A percentile compares a stretch with the other conserved stretches of the same genome.
Conservation (phyloP, 2,888 invertebrate genomes). For the Cheilosia grossa region DNA sequence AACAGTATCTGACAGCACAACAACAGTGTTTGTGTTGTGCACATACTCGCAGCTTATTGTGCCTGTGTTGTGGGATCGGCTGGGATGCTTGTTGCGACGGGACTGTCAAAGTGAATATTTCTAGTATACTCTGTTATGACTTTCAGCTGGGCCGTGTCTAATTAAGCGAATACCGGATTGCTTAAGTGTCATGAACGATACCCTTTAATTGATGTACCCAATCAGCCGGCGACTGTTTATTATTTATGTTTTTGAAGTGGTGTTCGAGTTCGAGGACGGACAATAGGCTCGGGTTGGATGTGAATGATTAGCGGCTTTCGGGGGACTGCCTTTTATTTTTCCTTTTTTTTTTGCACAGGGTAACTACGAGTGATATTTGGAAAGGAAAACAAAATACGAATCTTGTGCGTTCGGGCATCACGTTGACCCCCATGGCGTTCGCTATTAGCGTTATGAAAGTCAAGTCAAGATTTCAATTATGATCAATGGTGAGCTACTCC, state of each 20-base stretch:
- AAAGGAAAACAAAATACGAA: no score
- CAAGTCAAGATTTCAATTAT: no score
- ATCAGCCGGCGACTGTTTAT: not conserved
- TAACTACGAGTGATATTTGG: no score
- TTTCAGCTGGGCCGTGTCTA: slow-evolving; percentile 1
- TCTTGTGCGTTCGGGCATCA: no score
- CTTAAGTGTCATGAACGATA: not conserved
- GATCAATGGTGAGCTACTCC: no score
- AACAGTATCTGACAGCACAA: not conserved
- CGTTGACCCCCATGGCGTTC: no score
- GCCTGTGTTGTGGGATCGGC: not conserved
- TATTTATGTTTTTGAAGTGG: not conserved
- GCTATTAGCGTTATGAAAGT: no score
- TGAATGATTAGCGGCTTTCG: not conserved
- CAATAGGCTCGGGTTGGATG: not conserved
- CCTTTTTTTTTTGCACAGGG: not conserved
- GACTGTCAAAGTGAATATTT: slow-evolving; percentile 15
- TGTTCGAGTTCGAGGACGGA: not conserved
- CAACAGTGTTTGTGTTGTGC: slow-evolving; percentile 5
- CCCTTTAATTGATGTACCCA: slow-evolving; percentile 2
- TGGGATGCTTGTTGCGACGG: slow-evolving; percentile 12
- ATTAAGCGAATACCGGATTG: slow-evolving; percentile 1
- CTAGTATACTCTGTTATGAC: not conserved
- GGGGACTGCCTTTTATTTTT: not conserved
- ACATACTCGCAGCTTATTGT: not conserved